Percentiles rank a stretch among this genome's conserved stretches.
Evolutionary conservation across 2,888 invertebrate genomes (phyloP).

Genomic region (Didymodactylos carnosus): DNA sequence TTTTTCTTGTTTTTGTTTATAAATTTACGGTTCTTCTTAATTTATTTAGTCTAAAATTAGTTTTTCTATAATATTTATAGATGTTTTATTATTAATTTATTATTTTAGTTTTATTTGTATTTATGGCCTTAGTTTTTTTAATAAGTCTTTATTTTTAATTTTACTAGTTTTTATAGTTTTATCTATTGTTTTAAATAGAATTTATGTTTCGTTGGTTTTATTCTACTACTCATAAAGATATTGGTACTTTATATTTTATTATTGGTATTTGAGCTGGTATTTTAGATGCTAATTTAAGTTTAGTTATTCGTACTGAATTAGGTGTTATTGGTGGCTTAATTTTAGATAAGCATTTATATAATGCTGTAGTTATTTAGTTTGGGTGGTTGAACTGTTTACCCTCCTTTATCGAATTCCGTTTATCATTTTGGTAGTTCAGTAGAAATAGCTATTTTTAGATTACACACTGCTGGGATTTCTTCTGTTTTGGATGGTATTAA

Average conservation of each 20-base stretch:
- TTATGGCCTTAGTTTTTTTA: too few species aligned
- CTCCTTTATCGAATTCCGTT: conserved; percentile 46
- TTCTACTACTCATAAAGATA: conserved; percentile 47
- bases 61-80: not conserved
- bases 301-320: conserved; percentile 53
- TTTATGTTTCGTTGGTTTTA: conserved; percentile 39
- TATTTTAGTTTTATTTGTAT: not conserved
- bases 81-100: not conserved
- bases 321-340: conserved; percentile 47
- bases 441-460: conserved; percentile 54
- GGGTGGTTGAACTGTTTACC: conserved; percentile 59
- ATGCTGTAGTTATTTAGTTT: conserved; percentile 53
- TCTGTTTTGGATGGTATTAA: conserved; percentile 53
- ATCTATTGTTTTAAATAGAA: not conserved
- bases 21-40: not conserved
- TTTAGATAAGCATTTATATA: conserved; percentile 56
- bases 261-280: conserved; percentile 45
- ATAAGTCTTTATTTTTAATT: too few species aligned
- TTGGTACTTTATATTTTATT: conserved; percentile 50
- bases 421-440: conserved; percentile 49
- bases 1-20: not conserved
- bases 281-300: conserved; percentile 49
- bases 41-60: not conserved
- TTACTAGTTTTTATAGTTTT: not conserved
- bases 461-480: conserved; percentile 52